phyloP scores from a whole-genome alignment of 2,888 invertebrate species.

The Scaptomyza flava region DNA sequence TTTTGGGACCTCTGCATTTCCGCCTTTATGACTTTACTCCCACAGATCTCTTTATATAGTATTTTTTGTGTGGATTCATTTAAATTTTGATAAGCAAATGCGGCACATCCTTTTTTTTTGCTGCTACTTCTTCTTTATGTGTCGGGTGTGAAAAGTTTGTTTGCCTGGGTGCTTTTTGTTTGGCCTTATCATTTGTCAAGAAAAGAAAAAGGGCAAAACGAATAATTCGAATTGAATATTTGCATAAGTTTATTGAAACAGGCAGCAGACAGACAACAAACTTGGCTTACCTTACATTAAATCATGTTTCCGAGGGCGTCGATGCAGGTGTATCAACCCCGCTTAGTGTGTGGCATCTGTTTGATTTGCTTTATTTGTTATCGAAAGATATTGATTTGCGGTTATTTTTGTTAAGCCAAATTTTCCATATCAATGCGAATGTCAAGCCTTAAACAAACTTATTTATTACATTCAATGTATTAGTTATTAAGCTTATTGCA shows the following conservation, averaged over 20 bases:
- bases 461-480: too few relatives aligned
- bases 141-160: constrained; percentile 72
- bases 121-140: constrained; percentile 6
- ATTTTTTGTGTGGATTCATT: constrained; percentile 54
- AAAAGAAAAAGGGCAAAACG: constrained; percentile 31
- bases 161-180: constrained; percentile 70
- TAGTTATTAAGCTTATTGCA: background rate
- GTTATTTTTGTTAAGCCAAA: too few relatives aligned
- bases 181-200: constrained; percentile 77
- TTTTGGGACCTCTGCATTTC: constrained; percentile 56
- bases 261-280: constrained; percentile 35
- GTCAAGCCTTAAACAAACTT: too few relatives aligned
- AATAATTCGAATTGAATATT: constrained; percentile 73
- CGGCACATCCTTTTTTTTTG: constrained; percentile 60
- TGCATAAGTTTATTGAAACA: constrained; percentile 77
- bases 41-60: background rate
- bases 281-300: constrained; percentile 29
- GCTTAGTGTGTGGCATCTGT: constrained; percentile 34
- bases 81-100: constrained; percentile 75
- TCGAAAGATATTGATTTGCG: constrained; percentile 19
- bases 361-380: constrained; percentile 52
- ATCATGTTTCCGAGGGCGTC: background rate
- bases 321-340: background rate
- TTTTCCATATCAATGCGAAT: too few relatives aligned
- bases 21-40: constrained; percentile 40